A percentile compares a stretch with the other conserved stretches of the same genome.
phyloP scores from a whole-genome alignment of 2,797 vertebrate genomes.

The Micromesistius poutassou region DNA sequence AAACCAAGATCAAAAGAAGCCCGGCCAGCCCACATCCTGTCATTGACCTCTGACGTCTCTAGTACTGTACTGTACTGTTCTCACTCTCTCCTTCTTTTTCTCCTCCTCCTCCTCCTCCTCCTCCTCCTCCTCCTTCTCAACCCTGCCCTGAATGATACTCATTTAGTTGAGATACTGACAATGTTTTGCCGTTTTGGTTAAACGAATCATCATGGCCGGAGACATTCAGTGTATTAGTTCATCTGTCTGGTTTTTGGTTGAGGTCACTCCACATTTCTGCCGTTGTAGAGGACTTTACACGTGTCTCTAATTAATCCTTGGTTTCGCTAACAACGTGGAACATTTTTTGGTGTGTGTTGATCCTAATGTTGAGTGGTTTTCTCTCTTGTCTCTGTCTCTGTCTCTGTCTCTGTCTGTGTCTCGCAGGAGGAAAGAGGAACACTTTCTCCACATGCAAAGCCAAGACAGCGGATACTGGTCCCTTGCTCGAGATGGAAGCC shows the following conservation, averaged over 20 bases:
- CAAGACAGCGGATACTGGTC: slow-evolving; percentile 91
- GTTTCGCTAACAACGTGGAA: not conserved
- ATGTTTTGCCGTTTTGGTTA: not conserved
- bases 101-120: not conserved
- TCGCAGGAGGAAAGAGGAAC: slow-evolving; percentile 90
- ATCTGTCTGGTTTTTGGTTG: not conserved
- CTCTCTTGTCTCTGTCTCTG: not conserved
- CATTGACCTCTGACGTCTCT: slow-evolving; percentile 60
- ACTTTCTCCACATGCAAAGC: slow-evolving; percentile 94
- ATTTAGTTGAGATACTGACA: not conserved
- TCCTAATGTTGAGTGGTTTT: not conserved
- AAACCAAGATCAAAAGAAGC: slow-evolving; percentile 58
- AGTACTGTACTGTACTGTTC: slow-evolving; percentile 20
- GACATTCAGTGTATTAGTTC: not conserved
- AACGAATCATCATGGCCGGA: not conserved
- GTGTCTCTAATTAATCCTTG: not conserved
- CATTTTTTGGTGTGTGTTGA: slow-evolving; percentile 5
- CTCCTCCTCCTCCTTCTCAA: not conserved
- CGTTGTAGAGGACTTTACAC: not conserved
- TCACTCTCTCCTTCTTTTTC: not conserved
- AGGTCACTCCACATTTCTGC: no score
- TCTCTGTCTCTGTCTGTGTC: not conserved
- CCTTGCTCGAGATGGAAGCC: slow-evolving; percentile 98
- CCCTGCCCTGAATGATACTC: not conserved
- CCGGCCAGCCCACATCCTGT: slow-evolving; percentile 64